Evolutionary conservation across 2,113 vertebrate species (phyloP).

Genomic region (Amia ocellicauda): DNA sequence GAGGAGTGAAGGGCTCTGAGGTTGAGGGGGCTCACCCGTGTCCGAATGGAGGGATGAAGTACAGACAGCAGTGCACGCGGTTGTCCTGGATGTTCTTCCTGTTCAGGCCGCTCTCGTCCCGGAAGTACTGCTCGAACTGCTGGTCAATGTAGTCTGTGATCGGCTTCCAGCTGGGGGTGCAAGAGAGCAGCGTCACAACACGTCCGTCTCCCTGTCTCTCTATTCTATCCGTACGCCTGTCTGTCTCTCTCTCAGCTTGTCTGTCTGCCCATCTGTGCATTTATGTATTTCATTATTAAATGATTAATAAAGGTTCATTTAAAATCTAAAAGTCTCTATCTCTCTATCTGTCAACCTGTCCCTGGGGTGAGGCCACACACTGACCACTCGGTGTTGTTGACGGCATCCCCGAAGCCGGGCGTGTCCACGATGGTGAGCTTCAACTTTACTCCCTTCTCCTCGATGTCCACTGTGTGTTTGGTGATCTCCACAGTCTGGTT

Average conservation of each 20-base stretch:
- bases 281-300: too few species aligned
- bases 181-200: too few species aligned
- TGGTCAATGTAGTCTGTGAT: conserved; percentile 97
- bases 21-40: conserved; percentile 72
- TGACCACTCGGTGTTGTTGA: conserved; percentile 97
- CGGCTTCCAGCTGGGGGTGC: conserved; percentile 89
- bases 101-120: conserved; percentile 94
- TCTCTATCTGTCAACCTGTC: too few species aligned
- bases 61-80: conserved; percentile 95
- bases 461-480: conserved; percentile 97
- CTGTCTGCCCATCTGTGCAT: not conserved
- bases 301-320: too few species aligned
- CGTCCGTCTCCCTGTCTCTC: too few species aligned
- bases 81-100: conserved; percentile 97
- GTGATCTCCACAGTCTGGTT: conserved; percentile 95
- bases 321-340: too few species aligned
- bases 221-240: not conserved
- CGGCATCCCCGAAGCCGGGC: conserved; percentile 92
- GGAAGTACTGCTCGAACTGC: conserved; percentile 98
- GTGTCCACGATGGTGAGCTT: conserved; percentile 98
- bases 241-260: not conserved
- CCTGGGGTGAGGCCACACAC: conserved; percentile 11
- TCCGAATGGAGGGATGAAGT: conserved; percentile 96
- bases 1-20: too few species aligned
- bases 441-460: conserved; percentile 97